These are phyloP conservation scores for Corythornis madagascariensis DNA, from an alignment of 2,113 vertebrate species.

Conservation along the genomic window DNA sequence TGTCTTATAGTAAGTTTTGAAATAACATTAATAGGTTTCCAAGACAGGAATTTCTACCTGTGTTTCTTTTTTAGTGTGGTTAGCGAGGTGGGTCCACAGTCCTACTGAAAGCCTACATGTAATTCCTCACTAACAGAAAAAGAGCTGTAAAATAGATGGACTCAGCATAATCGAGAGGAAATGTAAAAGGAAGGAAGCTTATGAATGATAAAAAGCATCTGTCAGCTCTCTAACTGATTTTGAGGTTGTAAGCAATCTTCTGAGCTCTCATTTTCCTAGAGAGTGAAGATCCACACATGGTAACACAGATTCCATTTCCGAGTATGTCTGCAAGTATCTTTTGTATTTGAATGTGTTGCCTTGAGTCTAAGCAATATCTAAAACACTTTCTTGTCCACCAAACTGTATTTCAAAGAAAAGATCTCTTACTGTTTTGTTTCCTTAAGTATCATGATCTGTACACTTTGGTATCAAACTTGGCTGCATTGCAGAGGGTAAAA, in stretches of 20 bases:
- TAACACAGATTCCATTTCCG: neutral
- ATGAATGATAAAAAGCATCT: conserved; percentile 27
- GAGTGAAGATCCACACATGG: neutral
- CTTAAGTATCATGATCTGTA: neutral
- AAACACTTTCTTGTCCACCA: neutral
- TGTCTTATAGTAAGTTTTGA: neutral
- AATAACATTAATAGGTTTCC: neutral
- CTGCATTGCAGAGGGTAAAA: conserved; percentile 24
- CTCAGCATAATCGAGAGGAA: conserved; percentile 32
- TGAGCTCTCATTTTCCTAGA: neutral
- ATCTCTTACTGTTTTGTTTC: neutral
- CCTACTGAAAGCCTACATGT: neutral
- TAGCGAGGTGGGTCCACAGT: neutral
- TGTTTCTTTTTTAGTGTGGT: neutral
- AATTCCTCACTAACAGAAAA: neutral
- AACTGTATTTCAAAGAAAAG: neutral
- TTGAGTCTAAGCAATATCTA: neutral
- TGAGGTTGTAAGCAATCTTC: neutral
- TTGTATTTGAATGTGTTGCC: neutral
- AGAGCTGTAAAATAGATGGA: neutral
- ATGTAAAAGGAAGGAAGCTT: conserved; percentile 47
- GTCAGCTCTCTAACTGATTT: conserved; percentile 29
- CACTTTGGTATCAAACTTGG: neutral
- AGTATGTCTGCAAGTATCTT: neutral
- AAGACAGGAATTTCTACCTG: neutral